Percentiles rank a stretch among this genome's conserved stretches.
phyloP scores from a whole-genome alignment of 37 sponge, comb jelly and placozoan genomes.

The Diacarnus erythraeanus region DNA sequence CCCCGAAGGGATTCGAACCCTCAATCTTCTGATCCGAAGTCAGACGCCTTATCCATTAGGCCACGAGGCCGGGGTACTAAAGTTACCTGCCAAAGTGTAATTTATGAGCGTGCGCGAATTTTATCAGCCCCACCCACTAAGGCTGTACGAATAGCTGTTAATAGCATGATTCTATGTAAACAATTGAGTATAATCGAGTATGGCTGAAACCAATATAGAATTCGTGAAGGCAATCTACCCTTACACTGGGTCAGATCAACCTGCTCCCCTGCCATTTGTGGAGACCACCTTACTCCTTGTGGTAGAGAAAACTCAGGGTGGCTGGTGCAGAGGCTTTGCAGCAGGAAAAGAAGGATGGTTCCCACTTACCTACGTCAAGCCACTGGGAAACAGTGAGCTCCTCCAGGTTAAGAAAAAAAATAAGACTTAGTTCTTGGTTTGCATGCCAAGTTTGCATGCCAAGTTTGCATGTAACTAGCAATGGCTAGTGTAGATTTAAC shows the following conservation, averaged over 20 bases:
- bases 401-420: constrained; percentile 13
- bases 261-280: constrained; percentile 34
- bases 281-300: constrained; percentile 51
- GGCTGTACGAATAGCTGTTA: no score
- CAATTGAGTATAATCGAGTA: not conserved
- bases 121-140: no score
- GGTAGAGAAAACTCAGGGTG: constrained; percentile 53
- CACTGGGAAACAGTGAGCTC: constrained; percentile 23
- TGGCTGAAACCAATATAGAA: not conserved
- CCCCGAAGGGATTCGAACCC: constrained; percentile 99
- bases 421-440: not conserved
- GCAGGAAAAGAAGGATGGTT: constrained; percentile 76
- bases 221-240: constrained; percentile 59
- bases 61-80: constrained; percentile 78
- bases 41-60: constrained; percentile 99
- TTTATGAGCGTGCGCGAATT: no score
- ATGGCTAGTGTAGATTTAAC: not conserved
- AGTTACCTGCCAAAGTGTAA: no score
- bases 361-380: constrained; percentile 56
- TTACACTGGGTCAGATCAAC: constrained; percentile 51
- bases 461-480: not conserved
- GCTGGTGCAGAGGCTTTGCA: constrained; percentile 70
- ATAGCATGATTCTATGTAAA: no score
- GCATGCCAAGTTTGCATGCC: not conserved
- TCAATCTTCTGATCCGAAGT: constrained; percentile 99